These are phyloP conservation scores for Drosophila pectinifera DNA, from an alignment of 1,140 invertebrate species.

Conservation along the genomic window DNA sequence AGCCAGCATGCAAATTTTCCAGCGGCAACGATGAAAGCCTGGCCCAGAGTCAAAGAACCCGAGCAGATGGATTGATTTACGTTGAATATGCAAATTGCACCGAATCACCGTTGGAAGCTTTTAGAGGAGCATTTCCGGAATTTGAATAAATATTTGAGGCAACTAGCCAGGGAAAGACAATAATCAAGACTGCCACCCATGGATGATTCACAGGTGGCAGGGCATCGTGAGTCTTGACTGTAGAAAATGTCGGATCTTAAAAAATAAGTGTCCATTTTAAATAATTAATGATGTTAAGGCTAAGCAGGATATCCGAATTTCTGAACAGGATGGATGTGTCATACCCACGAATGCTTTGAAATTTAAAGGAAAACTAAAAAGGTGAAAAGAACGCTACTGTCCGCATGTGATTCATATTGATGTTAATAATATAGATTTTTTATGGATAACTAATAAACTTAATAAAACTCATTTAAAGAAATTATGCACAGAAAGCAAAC, in stretches of 20 bases:
- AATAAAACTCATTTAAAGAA: neutral
- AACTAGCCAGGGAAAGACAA: constrained; percentile 11
- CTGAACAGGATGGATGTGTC: constrained; percentile 1
- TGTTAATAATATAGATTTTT: no score
- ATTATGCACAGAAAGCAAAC: neutral
- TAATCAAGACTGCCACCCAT: constrained; percentile 18
- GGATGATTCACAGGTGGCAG: constrained; percentile 28
- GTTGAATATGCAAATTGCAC: constrained; percentile 54
- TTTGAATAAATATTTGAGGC: constrained; percentile 43
- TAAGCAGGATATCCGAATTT: constrained; percentile 2
- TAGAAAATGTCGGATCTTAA: constrained; percentile 14
- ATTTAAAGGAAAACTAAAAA: neutral
- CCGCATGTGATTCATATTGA: no score
- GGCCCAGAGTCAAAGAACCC: constrained; percentile 23
- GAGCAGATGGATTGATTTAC: constrained; percentile 43
- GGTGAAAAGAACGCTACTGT: no score
- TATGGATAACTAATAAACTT: no score
- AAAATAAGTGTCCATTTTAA: no score
- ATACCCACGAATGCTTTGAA: neutral
- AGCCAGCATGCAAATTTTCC: constrained; percentile 66
- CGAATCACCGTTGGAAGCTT: constrained; percentile 38
- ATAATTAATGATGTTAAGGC: neutral
- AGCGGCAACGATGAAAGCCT: constrained; percentile 62
- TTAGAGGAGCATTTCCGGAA: constrained; percentile 34
- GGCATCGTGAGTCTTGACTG: neutral